Percentiles rank a stretch among this genome's conserved stretches.
These are phyloP conservation scores for Pogonocherus hispidulus DNA, from an alignment of 2,888 invertebrate species.

Conservation along the genomic window DNA sequence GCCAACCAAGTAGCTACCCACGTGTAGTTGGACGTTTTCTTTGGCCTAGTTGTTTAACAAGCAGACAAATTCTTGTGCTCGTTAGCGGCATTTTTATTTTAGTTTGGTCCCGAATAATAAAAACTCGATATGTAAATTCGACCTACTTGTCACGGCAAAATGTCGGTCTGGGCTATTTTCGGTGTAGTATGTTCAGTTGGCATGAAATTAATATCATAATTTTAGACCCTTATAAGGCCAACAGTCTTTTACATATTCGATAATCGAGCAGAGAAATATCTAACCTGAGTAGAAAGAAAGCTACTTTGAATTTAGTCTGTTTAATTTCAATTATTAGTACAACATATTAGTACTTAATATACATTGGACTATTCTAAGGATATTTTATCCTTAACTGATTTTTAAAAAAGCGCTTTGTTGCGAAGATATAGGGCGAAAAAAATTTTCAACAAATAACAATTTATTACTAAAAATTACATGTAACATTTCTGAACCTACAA, in stretches of 20 bases:
- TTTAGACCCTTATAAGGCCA: conserved; percentile 17
- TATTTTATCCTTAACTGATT: too few relatives aligned
- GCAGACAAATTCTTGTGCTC: not conserved
- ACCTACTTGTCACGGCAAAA: conserved; percentile 26
- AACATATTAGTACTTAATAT: too few relatives aligned
- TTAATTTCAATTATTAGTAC: too few relatives aligned
- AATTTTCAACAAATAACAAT: too few relatives aligned
- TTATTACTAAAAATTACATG: too few relatives aligned
- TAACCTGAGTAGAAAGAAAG: too few relatives aligned
- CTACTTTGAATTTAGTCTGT: too few relatives aligned
- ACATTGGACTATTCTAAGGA: too few relatives aligned
- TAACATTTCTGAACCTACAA: too few relatives aligned
- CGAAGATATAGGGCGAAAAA: too few relatives aligned
- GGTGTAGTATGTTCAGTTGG: conserved; percentile 17
- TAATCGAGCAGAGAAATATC: not conserved
- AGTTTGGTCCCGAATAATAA: conserved; percentile 19
- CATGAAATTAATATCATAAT: conserved; percentile 29
- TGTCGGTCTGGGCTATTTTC: conserved; percentile 17
- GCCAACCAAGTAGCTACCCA: too few relatives aligned
- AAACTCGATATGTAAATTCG: conserved; percentile 29
- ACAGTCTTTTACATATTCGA: conserved; percentile 10
- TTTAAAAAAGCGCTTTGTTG: too few relatives aligned
- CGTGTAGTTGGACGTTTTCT: not conserved
- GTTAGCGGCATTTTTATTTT: conserved; percentile 9
- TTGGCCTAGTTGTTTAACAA: not conserved